Evolutionary conservation across 2,113 vertebrate genomes (phyloP), one percentile per base, ranked within the genome.

Genomic region (Rhodinocichla rosea): DNA sequence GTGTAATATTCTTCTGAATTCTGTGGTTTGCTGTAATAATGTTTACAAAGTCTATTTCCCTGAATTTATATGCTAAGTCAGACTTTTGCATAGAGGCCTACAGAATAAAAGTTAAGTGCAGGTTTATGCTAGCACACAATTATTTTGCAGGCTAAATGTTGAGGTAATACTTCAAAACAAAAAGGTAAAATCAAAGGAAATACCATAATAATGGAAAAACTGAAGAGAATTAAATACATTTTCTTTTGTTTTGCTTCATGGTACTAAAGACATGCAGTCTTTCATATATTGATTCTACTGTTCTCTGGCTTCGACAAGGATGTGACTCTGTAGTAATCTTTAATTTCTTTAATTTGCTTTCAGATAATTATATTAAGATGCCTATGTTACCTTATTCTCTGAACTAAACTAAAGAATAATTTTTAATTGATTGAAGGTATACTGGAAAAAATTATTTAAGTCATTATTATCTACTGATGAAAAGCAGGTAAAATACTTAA

Each of bases 101-200:
- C 90, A 97, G 95, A 97, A 97, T 96, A 98, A 98, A 98, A 98
- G 90, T 97, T 98, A 97, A 98, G 92, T 93, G 93, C 92, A 95
- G 67, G 83, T 97, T 98, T 97, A 97, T 97, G 93, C 81, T 97
- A 98, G 97, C 96, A 83, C 53, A 70, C 68, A 92, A 86, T 97
- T 90, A 97, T 59, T 94, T 96, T 82, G n/a, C 73, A 97, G 96
- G 81, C 87, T 97, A 96, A 97, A 98, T 98, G 91, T 84, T 97
- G 96, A 97, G 81, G 56, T 50, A 74, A 85, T 97, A 62, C 28
- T 97, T 97, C 79, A 92, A 81, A 76, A 69, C 35, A 95, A 92
- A 91, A 95, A 91, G 83, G 19, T 15, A 87, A 68, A 97, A 96
- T 94, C 33, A 89, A 89, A 96, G 23, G 49, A 97, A 97, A 94